Evolutionary conservation across 2,113 vertebrate species (phyloP).

Genomic region (Telmatochromis sp.): DNA sequence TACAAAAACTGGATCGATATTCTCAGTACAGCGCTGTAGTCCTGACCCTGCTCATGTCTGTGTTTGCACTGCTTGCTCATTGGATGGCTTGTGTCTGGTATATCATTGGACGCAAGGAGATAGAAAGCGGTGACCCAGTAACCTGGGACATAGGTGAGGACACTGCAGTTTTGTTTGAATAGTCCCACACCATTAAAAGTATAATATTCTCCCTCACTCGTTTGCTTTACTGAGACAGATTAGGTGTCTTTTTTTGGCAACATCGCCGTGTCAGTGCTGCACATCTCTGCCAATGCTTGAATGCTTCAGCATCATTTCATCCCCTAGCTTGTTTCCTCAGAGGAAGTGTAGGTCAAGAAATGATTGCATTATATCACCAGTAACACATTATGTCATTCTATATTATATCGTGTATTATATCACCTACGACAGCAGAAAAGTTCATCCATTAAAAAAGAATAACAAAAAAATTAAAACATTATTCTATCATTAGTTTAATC

Average conservation of each 20-base stretch:
- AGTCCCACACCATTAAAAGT: not conserved
- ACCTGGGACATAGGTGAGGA: constrained; percentile 94
- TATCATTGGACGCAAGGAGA: constrained; percentile 81
- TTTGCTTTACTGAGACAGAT: not conserved
- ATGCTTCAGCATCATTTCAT: not conserved
- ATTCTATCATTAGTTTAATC: not conserved
- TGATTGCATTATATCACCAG: not conserved
- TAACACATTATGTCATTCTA: not conserved
- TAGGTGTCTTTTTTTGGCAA: not conserved
- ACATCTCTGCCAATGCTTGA: not conserved
- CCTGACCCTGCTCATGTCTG: constrained; percentile 86
- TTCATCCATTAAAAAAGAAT: not conserved
- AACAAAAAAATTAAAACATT: not conserved
- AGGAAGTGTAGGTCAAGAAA: constrained; percentile 16
- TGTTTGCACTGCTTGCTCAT: constrained; percentile 86
- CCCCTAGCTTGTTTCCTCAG: not conserved
- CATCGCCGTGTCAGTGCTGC: not conserved
- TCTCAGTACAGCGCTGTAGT: constrained; percentile 91
- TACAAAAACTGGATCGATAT: constrained; percentile 88
- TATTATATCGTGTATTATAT: not conserved
- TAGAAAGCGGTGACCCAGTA: constrained; percentile 81
- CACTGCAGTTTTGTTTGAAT: not conserved
- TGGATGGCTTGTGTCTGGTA: constrained; percentile 93
- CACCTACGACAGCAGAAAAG: not conserved
- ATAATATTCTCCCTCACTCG: not conserved